phyloP scores from a whole-genome alignment of 2,797 vertebrate species.

The Amblyopsis hoosieri region DNA sequence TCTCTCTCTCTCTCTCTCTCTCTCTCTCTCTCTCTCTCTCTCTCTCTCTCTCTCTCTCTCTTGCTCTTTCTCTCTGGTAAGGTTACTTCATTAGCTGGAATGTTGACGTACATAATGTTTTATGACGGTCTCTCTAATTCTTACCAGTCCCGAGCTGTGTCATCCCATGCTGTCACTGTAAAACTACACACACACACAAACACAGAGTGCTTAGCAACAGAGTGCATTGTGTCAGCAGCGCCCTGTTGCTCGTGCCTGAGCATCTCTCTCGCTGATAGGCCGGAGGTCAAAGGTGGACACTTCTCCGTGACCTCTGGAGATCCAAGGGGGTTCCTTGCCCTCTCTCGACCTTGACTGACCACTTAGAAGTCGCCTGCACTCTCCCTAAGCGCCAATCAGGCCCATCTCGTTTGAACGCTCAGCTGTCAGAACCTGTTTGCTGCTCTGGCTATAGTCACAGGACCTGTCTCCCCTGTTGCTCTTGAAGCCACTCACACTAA shows the following conservation, averaged over 20 bases:
- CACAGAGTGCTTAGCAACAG: slow-evolving; percentile 33
- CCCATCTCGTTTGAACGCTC: slow-evolving; percentile 47
- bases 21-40: too few relatives aligned
- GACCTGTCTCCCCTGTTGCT: slow-evolving; percentile 34
- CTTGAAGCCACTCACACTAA: slow-evolving; percentile 34
- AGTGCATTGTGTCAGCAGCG: slow-evolving; percentile 1
- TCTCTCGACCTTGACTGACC: slow-evolving; percentile 69
- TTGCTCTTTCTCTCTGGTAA: slow-evolving; percentile 23
- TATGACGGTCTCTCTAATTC: slow-evolving; percentile 47
- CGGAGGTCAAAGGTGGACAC: slow-evolving; percentile 51
- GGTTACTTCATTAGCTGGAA: slow-evolving; percentile 20
- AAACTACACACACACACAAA: slow-evolving; percentile 3
- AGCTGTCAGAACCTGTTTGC: slow-evolving; percentile 65
- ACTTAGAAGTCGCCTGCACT: slow-evolving; percentile 51
- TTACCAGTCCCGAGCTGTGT: slow-evolving; percentile 30
- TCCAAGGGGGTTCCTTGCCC: slow-evolving; percentile 18
- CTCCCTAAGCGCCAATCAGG: slow-evolving; percentile 46
- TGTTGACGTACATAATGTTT: slow-evolving; percentile 40
- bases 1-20: too few relatives aligned
- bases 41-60: too few relatives aligned
- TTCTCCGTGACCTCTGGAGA: slow-evolving; percentile 38
- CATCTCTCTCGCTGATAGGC: slow-evolving; percentile 8
- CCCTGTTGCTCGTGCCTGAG: slow-evolving; percentile 15
- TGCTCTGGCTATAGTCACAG: slow-evolving; percentile 27
- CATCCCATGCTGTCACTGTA: slow-evolving; percentile 31